Base-by-base conservation (phyloP, 2,888 invertebrate species). In the Tenthredo notha region DNA sequence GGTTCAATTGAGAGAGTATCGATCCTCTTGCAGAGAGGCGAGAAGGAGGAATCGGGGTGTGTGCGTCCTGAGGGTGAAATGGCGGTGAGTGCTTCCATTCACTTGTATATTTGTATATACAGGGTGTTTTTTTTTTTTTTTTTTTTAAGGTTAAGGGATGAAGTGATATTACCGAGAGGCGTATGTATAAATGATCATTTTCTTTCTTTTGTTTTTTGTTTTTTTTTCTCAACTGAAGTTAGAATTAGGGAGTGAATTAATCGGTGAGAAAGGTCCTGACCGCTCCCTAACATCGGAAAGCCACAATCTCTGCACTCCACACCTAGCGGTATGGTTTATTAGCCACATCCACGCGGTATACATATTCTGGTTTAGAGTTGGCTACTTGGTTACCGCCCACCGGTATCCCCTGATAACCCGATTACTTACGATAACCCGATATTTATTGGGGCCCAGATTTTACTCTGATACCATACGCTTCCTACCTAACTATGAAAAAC, bases 391-490 rank as follows among this genome's bases (percentile, higher is more conserved):
- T 72, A 21, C 72, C 72, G 83, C 84, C 78, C 82, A 86, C 87
- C 33, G 67, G 87, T 88, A 89, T 89, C 89, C 77, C 87, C 88
- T 88, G 91, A 90, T 89, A 89, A 90, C 90, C 91, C 91, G 91
- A 92, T 91, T 90, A 90, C 87, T 87, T 87, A 87, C 88, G 91
- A 91, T 91, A 91, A 89, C 88, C 87, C 88, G 87, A 87, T 90
- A 91, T 91, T 91, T 91, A 91, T 91, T 91, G 89, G 89, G 88
- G 87, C 86, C 86, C 89, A 91, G 91, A 90, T 91, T 90, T 89
- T 89, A 90, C 90, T 91, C 89, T 86, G 91, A 91, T 91, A 90
- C 10, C 12, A 80, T 80, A 15, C 37, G 58, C 58, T 54, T 84
- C 86, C 86, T 86, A 18, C 85, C 82, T 58, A 65, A 25, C 80